phyloP scores from a whole-genome alignment of 2,797 vertebrate species.

The Astyanax mexicanus region DNA sequence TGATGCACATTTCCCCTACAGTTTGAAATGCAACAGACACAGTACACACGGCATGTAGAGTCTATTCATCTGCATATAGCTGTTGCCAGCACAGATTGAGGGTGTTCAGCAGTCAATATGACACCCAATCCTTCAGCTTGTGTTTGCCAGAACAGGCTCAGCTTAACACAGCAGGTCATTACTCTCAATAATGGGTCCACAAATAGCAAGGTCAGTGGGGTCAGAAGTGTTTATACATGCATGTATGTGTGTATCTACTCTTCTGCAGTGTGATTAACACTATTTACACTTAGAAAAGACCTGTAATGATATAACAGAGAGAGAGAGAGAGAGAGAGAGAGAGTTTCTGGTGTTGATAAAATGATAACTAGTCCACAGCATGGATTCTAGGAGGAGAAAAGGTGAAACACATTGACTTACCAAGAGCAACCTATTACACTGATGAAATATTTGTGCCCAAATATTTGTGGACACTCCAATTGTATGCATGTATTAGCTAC shows the following conservation, averaged over 20 bases:
- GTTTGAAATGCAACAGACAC: not conserved
- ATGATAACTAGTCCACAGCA: too few relatives aligned
- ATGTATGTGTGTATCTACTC: not conserved
- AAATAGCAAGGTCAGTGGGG: conserved; percentile 77
- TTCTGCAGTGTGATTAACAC: conserved; percentile 5
- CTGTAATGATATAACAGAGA: not conserved
- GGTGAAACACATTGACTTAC: too few relatives aligned
- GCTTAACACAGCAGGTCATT: conserved; percentile 74
- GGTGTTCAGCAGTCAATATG: conserved; percentile 52
- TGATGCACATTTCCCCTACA: not conserved
- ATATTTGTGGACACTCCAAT: too few relatives aligned
- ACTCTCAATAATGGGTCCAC: conserved; percentile 73
- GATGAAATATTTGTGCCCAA: too few relatives aligned
- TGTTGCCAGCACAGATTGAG: not conserved
- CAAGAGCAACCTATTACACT: too few relatives aligned
- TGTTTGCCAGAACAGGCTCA: conserved; percentile 77
- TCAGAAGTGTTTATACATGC: conserved; percentile 16
- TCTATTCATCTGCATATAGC: not conserved
- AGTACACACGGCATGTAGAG: not conserved
- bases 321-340: not conserved
- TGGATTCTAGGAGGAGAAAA: too few relatives aligned
- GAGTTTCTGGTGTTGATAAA: not conserved
- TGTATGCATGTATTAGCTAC: too few relatives aligned
- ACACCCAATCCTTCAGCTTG: conserved; percentile 67
- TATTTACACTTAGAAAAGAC: not conserved